Conservation (phyloP, 2,113 vertebrate genomes). For the Dissostichus mawsoni region DNA sequence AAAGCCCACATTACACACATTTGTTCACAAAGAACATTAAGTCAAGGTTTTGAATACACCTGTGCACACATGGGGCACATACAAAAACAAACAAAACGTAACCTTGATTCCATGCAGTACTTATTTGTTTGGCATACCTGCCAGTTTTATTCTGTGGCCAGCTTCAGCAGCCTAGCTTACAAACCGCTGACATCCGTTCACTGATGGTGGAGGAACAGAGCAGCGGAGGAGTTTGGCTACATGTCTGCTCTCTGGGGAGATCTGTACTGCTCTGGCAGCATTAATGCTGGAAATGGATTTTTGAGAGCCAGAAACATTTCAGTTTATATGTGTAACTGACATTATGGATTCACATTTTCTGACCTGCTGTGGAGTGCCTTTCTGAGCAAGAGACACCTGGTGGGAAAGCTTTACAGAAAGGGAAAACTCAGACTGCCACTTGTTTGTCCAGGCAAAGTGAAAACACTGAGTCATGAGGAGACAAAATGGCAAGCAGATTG, state of each 20-base stretch:
- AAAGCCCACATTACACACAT: too few species aligned
- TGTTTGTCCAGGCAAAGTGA: neutral
- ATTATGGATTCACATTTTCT: slow-evolving; percentile 11
- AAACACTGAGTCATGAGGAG: neutral
- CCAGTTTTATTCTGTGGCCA: neutral
- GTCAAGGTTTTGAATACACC: neutral
- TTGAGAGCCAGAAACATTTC: neutral
- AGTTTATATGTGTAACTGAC: neutral
- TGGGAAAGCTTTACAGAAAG: neutral
- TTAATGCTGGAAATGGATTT: neutral
- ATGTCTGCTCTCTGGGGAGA: slow-evolving; percentile 1
- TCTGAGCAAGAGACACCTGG: slow-evolving; percentile 13
- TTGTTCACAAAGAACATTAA: neutral
- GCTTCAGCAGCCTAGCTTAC: neutral
- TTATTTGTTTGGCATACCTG: neutral
- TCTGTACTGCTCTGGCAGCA: neutral
- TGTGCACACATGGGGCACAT: neutral
- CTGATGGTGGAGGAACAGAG: slow-evolving; percentile 13
- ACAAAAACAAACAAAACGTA: neutral
- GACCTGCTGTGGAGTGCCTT: neutral
- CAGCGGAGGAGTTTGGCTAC: neutral
- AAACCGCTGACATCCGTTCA: neutral
- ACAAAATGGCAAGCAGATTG: neutral
- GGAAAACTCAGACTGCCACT: neutral
- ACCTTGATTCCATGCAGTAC: neutral